Base-by-base conservation (phyloP, 2,113 vertebrate species). In the Oenanthe melanoleuca region DNA sequence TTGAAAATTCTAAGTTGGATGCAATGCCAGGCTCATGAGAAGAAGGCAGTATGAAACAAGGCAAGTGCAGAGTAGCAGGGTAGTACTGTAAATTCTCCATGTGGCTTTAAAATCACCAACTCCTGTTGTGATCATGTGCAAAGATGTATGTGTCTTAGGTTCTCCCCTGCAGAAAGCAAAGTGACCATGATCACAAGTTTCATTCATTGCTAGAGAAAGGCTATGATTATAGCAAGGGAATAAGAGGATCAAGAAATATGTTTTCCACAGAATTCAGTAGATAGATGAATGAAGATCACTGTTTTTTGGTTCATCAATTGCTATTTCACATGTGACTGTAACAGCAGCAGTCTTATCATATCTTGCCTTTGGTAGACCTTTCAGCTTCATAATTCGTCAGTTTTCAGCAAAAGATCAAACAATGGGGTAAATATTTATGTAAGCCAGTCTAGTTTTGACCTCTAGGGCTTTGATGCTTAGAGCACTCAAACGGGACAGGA, bases 401-500 rank as follows among this genome's bases (percentile, higher is more conserved):
- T 92, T 96, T 88, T 78, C 53, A 87, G 55, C 25, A 37, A 53
- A 60, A 75, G 47, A 89, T 88, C 66, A 85, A 93, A 94, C 12
- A n/a, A 37, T 15, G 34, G 8, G 7, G 24, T 29, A 61, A 74
- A 59, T 83, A 70, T 65, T 93, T 95, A 45, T 82, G 23, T 80
- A 77, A 72, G 57, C 23, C 29, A 59, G 31, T 82, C 47, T 69
- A 50, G 44, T 34, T 61, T 65, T 88, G 65, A 47, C 56, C 22
- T 80, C 14, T 50, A 75, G 50, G 69, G 88, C 50, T 80, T 84
- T 47, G 61, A 56, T 85, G 78, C 53, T 88, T n/a, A 17, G 37
- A 75, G 59, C 21, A 33, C 74, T 79, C 17, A 31, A 1, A 6
- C 0, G 1, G 65, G 40, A 28, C 1, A 1, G 5, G 10, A 50